A percentile compares a stretch with the other conserved stretches of the same genome.
phyloP scores from a whole-genome alignment of 2,888 invertebrate species.

The Dryocosmus kuriphilus region DNA sequence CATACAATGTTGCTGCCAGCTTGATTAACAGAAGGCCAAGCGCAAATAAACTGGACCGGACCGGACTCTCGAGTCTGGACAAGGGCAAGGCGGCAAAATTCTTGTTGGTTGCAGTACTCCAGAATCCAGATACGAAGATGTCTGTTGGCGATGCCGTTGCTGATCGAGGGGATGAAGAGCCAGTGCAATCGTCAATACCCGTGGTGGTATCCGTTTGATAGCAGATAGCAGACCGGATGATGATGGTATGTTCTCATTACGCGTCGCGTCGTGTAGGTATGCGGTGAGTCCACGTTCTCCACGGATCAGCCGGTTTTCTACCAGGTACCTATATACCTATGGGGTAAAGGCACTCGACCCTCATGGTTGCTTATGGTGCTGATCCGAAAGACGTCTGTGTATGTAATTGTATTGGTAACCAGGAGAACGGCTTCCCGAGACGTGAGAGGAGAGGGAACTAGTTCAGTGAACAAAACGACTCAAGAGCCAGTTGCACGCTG shows the following conservation, averaged over 20 bases:
- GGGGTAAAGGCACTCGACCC: slow-evolving; percentile 50
- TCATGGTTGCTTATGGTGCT: slow-evolving; percentile 53
- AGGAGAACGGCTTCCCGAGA: slow-evolving; percentile 57
- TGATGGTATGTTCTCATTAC: slow-evolving; percentile 77
- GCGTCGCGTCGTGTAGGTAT: slow-evolving; percentile 77
- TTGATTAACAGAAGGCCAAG: not conserved
- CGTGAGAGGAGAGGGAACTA: slow-evolving; percentile 73
- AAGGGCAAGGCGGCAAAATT: slow-evolving; percentile 17
- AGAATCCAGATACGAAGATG: slow-evolving; percentile 48
- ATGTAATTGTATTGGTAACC: slow-evolving; percentile 55
- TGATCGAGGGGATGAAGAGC: slow-evolving; percentile 52
- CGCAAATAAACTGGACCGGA: not conserved
- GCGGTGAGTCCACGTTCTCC: slow-evolving; percentile 68
- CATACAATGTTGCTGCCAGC: not conserved
- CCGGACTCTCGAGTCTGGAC: not conserved
- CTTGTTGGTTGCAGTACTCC: slow-evolving; percentile 21
- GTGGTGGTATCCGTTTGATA: slow-evolving; percentile 72
- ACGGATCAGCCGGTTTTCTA: slow-evolving; percentile 53
- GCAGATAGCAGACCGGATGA: slow-evolving; percentile 72
- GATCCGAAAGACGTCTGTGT: slow-evolving; percentile 37
- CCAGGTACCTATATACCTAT: not conserved
- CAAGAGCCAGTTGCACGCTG: slow-evolving; percentile 69
- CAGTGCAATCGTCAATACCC: slow-evolving; percentile 57
- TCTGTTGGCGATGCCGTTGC: slow-evolving; percentile 47
- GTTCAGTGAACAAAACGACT: slow-evolving; percentile 77